Conservation (phyloP, 2,888 invertebrate genomes). For the Timema cristinae region DNA sequence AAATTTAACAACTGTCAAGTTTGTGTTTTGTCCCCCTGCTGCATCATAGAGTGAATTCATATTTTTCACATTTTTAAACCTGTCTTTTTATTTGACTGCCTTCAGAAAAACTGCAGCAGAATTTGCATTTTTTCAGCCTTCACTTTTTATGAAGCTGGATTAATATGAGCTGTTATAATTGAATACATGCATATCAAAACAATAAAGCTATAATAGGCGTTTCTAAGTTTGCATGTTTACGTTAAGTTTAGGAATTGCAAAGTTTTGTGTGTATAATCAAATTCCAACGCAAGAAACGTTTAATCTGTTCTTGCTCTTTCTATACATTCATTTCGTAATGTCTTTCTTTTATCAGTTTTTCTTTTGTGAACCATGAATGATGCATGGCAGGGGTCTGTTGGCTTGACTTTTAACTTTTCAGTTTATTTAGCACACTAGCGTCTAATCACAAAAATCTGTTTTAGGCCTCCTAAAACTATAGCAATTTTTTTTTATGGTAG, state of each 20-base stretch:
- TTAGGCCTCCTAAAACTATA: slow-evolving; percentile 1
- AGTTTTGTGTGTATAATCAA: slow-evolving; percentile 13
- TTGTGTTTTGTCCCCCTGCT: slow-evolving; percentile 6
- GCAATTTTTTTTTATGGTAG: slow-evolving; percentile 2
- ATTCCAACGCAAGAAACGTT: slow-evolving; percentile 4
- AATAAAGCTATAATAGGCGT: slow-evolving; percentile 11
- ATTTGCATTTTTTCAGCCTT: slow-evolving; percentile 2
- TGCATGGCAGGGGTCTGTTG: slow-evolving; percentile 12
- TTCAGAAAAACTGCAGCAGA: neutral
- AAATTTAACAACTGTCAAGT: slow-evolving; percentile 8
- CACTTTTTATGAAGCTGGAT: neutral
- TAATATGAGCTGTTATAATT: neutral
- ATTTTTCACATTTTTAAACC: slow-evolving; percentile 5
- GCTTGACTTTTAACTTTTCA: slow-evolving; percentile 11
- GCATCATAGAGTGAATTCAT: slow-evolving; percentile 2
- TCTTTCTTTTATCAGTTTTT: slow-evolving; percentile 4
- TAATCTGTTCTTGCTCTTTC: slow-evolving; percentile 7
- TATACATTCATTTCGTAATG: slow-evolving; percentile 4
- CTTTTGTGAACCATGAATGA: slow-evolving; percentile 6
- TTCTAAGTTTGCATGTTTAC: slow-evolving; percentile 3
- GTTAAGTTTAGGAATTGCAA: slow-evolving; percentile 5
- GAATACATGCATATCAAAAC: slow-evolving; percentile 6
- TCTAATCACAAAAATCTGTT: slow-evolving; percentile 7
- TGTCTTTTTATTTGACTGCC: neutral
- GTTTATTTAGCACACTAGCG: neutral